Evolutionary conservation across 2,888 invertebrate genomes (phyloP).

Genomic region (Pyrrhosoma nymphula): DNA sequence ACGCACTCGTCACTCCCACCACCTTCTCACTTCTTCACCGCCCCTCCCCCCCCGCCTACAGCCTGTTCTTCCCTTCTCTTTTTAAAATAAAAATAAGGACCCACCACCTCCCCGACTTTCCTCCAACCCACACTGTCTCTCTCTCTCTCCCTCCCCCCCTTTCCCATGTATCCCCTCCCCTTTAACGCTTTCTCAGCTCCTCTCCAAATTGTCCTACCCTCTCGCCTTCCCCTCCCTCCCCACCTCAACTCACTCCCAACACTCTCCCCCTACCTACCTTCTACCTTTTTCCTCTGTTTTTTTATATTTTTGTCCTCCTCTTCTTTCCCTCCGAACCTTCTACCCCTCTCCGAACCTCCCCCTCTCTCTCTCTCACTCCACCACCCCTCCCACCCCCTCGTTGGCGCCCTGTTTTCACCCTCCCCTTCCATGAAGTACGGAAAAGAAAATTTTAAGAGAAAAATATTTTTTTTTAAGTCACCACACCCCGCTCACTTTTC

Average conservation of each 20-base stretch:
- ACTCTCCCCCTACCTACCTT: neutral
- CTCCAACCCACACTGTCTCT: neutral
- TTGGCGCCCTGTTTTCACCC: neutral
- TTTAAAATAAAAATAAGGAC: conserved; percentile 8
- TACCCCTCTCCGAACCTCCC: neutral
- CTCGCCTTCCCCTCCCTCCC: neutral
- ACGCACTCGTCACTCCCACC: no score
- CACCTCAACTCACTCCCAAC: neutral
- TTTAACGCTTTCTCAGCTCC: conserved; percentile 26
- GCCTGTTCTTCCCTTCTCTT: conserved; percentile 19
- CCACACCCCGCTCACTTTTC: conserved; percentile 6
- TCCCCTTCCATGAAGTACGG: neutral
- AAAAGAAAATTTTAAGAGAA: no score
- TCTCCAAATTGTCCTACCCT: conserved; percentile 44
- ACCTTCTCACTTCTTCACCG: neutral
- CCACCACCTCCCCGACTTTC: neutral
- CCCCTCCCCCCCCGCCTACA: neutral
- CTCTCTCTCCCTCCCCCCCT: neutral
- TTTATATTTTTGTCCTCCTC: neutral
- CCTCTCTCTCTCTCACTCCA: neutral
- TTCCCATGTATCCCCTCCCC: neutral
- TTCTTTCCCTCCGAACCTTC: neutral
- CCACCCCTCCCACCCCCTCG: neutral
- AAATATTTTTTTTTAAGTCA: neutral
- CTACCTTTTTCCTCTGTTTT: no score